Percentiles rank a stretch among this genome's conserved stretches.
Evolutionary conservation across 2,113 vertebrate genomes (phyloP).

Genomic region (Lota lota): DNA sequence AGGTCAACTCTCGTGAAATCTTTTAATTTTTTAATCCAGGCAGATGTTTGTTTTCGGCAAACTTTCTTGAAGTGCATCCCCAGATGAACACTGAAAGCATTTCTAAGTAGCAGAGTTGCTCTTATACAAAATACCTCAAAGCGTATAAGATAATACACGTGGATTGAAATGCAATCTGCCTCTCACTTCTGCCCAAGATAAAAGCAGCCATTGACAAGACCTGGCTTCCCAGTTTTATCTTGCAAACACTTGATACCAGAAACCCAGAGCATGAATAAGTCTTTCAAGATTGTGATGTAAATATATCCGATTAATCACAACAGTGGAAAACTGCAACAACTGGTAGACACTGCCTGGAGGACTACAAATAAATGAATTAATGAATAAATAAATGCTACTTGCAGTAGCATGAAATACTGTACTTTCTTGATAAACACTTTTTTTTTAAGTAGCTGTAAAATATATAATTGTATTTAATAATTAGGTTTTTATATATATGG

Average conservation of each 20-base stretch:
- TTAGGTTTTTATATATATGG: slow-evolving; percentile 67
- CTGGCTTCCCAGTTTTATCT: slow-evolving; percentile 78
- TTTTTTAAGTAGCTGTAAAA: slow-evolving; percentile 1
- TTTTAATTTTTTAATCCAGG: slow-evolving; percentile 76
- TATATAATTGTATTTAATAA: slow-evolving; percentile 31
- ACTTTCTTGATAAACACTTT: slow-evolving; percentile 25
- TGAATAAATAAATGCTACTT: slow-evolving; percentile 58
- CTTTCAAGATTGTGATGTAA: slow-evolving; percentile 77
- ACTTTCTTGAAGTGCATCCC: slow-evolving; percentile 73
- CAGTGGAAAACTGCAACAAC: slow-evolving; percentile 63
- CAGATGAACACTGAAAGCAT: slow-evolving; percentile 77
- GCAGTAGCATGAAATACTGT: slow-evolving; percentile 51
- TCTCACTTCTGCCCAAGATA: slow-evolving; percentile 75
- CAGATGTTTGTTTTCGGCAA: slow-evolving; percentile 77
- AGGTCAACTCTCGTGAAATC: slow-evolving; percentile 73
- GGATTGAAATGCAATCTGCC: slow-evolving; percentile 80
- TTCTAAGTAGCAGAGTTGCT: slow-evolving; percentile 75
- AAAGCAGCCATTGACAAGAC: slow-evolving; percentile 77
- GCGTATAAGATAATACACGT: slow-evolving; percentile 78
- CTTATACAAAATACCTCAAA: slow-evolving; percentile 78
- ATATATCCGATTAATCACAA: slow-evolving; percentile 75
- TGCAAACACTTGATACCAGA: slow-evolving; percentile 71
- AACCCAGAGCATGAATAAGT: slow-evolving; percentile 74
- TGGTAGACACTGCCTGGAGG: slow-evolving; percentile 36
- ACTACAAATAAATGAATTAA: slow-evolving; percentile 32